These are phyloP conservation scores for Ptychadena robeensis DNA, from an alignment of 2,797 vertebrate genomes.

Conservation along the genomic window DNA sequence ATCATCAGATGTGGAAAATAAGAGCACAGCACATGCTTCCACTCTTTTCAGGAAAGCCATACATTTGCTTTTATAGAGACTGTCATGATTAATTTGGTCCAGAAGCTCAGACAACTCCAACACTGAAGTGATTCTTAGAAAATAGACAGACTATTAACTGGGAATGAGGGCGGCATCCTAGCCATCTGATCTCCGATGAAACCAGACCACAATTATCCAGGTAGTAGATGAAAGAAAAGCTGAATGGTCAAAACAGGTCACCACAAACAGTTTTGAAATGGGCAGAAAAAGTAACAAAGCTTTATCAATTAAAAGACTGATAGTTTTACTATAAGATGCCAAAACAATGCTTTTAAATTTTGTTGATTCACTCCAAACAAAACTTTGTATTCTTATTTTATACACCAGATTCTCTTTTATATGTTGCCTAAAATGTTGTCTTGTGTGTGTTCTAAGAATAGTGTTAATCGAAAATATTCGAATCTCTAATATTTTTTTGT, in stretches of 20 bases:
- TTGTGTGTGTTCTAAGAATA: too few species aligned
- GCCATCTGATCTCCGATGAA: conserved; percentile 11
- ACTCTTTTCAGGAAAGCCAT: conserved; percentile 22
- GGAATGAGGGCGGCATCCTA: neutral
- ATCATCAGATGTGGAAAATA: neutral
- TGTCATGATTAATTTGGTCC: conserved; percentile 23
- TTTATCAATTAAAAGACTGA: too few species aligned
- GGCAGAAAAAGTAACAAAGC: neutral
- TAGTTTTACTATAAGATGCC: too few species aligned
- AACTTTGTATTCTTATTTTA: too few species aligned
- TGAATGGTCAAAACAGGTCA: neutral
- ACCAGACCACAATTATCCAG: too few species aligned
- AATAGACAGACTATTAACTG: conserved; percentile 28
- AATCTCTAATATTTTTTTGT: too few species aligned
- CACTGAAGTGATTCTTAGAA: conserved; percentile 20
- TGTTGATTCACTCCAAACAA: too few species aligned
- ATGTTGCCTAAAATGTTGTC: too few species aligned
- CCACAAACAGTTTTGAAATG: neutral
- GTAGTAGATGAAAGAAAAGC: neutral
- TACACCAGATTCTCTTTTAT: too few species aligned
- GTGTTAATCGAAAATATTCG: too few species aligned
- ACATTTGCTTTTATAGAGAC: conserved; percentile 15
- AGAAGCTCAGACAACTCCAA: conserved; percentile 4
- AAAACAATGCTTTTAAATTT: too few species aligned
- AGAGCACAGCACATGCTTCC: neutral